Percentiles rank a stretch among this genome's conserved stretches.
Evolutionary conservation across 1,140 invertebrate genomes (phyloP).

Genomic region (Ptiloglossa arizonensis): DNA sequence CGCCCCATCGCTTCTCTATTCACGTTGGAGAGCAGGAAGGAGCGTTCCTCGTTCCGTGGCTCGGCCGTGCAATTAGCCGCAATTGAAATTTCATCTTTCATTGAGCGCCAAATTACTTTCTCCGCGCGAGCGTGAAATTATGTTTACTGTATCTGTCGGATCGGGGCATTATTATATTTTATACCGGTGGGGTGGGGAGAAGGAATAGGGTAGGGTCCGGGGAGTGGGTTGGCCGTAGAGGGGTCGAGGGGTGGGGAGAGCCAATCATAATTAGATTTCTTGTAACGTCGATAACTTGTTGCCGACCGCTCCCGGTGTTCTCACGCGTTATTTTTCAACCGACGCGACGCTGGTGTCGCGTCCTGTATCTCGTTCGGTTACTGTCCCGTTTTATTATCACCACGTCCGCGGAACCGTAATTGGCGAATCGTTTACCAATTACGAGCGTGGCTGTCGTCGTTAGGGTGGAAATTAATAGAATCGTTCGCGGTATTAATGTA

Average conservation of each 20-base stretch:
- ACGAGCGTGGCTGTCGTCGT: too few species aligned
- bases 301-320: background rate
- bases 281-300: constrained; percentile 1
- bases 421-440: constrained; percentile 1
- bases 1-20: constrained; percentile 47
- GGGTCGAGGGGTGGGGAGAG: too few species aligned
- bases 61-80: constrained; percentile 38
- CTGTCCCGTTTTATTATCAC: background rate
- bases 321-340: constrained; percentile 10
- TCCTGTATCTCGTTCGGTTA: background rate
- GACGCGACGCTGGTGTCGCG: background rate
- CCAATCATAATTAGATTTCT: constrained; percentile 25
- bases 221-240: too few species aligned
- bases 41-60: constrained; percentile 33
- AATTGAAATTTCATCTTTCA: constrained; percentile 57
- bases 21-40: constrained; percentile 34
- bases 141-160: constrained; percentile 35
- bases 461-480: background rate
- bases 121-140: constrained; percentile 23
- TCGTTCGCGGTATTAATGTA: background rate
- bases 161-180: constrained; percentile 7
- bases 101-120: constrained; percentile 37
- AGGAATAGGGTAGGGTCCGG: too few species aligned
- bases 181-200: too few species aligned
- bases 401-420: background rate